Percentiles rank a stretch among this genome's conserved stretches.
Conservation (phyloP, 2,888 invertebrate species). For the Troglohyphantes excavatus region DNA sequence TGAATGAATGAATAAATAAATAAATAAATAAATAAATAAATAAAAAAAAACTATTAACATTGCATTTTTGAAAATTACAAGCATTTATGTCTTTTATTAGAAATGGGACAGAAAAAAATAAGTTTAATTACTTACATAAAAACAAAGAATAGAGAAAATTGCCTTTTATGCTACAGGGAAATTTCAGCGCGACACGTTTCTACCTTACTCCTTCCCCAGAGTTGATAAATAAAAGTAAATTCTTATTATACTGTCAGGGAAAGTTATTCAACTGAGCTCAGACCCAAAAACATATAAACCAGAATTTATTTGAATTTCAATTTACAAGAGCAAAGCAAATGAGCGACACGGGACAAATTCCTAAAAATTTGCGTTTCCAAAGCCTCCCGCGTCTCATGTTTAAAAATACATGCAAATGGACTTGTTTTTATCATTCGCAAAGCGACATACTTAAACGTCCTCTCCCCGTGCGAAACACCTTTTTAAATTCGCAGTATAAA, state of each 20-base stretch:
- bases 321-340: background rate
- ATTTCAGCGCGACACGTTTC: too few species aligned
- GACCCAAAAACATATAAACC: background rate
- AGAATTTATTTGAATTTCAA: slow-evolving; percentile 25
- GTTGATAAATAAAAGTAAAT: background rate
- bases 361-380: slow-evolving; percentile 2
- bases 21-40: too few species aligned
- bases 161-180: too few species aligned
- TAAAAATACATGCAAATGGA: slow-evolving; percentile 32
- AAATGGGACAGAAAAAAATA: too few species aligned
- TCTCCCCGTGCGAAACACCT: background rate
- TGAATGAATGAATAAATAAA: too few species aligned
- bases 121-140: too few species aligned
- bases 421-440: background rate
- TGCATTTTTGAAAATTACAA: too few species aligned
- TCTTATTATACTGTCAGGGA: background rate
- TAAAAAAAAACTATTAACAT: too few species aligned
- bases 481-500: slow-evolving; percentile 1
- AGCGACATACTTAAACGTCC: background rate
- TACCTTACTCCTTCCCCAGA: too few species aligned
- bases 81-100: too few species aligned
- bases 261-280: background rate
- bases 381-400: background rate
- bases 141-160: too few species aligned
- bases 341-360: background rate